Evolutionary conservation across 2,113 vertebrate species (phyloP).

Genomic region (Lichenostomus cassidix): DNA sequence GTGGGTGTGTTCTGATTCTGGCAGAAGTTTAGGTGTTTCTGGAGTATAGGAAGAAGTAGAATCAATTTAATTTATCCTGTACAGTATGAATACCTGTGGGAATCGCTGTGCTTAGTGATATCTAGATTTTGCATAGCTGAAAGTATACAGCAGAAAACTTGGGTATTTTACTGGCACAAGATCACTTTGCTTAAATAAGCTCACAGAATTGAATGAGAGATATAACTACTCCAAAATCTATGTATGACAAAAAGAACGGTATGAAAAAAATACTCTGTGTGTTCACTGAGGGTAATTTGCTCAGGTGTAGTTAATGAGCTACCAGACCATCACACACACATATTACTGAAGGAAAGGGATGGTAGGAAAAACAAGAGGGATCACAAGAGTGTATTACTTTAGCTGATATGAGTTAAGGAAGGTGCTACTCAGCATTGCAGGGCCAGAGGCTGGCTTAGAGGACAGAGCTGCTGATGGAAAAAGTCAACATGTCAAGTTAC

Average conservation of each 20-base stretch:
- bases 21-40: not conserved
- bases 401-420: not conserved
- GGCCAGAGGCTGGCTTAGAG: constrained; percentile 28
- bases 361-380: not conserved
- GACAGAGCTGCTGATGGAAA: constrained; percentile 23
- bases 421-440: not conserved
- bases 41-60: not conserved
- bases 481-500: constrained; percentile 44
- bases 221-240: not conserved
- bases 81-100: not conserved
- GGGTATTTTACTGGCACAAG: not conserved
- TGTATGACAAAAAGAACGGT: not conserved
- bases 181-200: not conserved
- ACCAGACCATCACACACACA: not conserved
- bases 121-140: not conserved
- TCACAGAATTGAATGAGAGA: not conserved
- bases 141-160: not conserved
- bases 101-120: not conserved
- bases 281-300: not conserved
- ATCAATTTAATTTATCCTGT: not conserved
- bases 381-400: not conserved
- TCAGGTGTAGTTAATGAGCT: not conserved
- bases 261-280: not conserved
- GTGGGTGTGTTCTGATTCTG: not conserved
- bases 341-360: not conserved